Percentiles rank a stretch among this genome's conserved stretches.
Conservation (phyloP, 2,113 vertebrate genomes). For the Aphelocoma coerulescens region DNA sequence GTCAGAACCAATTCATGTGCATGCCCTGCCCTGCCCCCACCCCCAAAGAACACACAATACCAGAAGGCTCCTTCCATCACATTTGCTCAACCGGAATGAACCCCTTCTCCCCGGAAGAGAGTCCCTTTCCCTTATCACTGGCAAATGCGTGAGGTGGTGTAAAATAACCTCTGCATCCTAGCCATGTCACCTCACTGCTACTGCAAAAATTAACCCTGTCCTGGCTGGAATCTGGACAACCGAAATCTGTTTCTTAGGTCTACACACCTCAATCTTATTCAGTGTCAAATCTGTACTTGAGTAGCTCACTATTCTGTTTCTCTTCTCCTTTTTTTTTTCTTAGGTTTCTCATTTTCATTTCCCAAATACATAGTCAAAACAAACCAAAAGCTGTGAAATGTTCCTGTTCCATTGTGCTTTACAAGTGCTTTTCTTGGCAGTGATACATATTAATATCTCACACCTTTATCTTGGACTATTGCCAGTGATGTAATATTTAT, state of each 20-base stretch:
- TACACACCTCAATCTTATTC: accelerated
- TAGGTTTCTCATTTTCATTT: not conserved
- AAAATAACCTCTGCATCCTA: not conserved
- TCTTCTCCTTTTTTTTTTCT: accelerated
- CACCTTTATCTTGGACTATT: not conserved
- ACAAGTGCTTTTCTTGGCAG: not conserved
- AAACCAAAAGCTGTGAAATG: not conserved
- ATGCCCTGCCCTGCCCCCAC: not conserved
- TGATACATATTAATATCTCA: not conserved
- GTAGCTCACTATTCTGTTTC: not conserved
- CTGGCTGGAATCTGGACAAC: not conserved
- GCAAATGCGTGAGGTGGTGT: not conserved
- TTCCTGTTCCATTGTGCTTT: not conserved
- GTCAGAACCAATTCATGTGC: not conserved
- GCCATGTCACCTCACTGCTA: accelerated
- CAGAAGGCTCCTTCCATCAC: not conserved
- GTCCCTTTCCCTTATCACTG: not conserved
- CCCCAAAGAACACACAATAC: not conserved
- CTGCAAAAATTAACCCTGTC: not conserved
- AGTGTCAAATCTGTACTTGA: not conserved
- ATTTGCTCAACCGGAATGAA: not conserved
- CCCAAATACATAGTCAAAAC: not conserved
- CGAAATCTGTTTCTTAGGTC: not conserved
- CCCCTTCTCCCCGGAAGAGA: not conserved
- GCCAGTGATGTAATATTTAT: not conserved